These are phyloP conservation scores for Peromyscus polionotus DNA, from an alignment of 2,113 vertebrate genomes.

Conservation along the genomic window DNA sequence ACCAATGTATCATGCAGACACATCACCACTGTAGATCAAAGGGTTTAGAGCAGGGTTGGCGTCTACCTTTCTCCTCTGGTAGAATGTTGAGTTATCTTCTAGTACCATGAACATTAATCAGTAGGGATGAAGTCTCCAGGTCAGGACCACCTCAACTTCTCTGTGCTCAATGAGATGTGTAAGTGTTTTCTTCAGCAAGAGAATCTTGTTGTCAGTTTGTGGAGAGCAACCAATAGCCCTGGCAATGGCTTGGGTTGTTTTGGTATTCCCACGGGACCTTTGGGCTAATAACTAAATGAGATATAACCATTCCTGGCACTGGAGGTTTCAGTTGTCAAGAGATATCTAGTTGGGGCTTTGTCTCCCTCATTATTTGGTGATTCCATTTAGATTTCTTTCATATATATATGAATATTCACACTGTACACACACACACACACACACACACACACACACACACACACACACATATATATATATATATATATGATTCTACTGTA, in stretches of 20 bases:
- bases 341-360: neutral
- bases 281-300: neutral
- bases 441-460: no score
- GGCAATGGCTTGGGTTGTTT: neutral
- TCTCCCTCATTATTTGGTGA: neutral
- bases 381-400: no score
- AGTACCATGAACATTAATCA: neutral
- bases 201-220: neutral
- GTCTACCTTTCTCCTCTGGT: neutral
- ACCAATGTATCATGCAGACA: neutral
- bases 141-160: neutral
- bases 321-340: neutral
- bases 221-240: neutral
- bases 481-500: neutral
- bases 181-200: neutral
- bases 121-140: neutral
- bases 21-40: neutral
- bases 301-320: neutral
- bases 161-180: neutral
- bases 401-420: no score
- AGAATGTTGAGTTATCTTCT: no score
- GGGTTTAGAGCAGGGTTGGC: neutral
- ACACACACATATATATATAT: no score
- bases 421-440: no score
- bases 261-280: neutral